Conservation (phyloP, 2,113 vertebrate species). For the Oryzias woworae region DNA sequence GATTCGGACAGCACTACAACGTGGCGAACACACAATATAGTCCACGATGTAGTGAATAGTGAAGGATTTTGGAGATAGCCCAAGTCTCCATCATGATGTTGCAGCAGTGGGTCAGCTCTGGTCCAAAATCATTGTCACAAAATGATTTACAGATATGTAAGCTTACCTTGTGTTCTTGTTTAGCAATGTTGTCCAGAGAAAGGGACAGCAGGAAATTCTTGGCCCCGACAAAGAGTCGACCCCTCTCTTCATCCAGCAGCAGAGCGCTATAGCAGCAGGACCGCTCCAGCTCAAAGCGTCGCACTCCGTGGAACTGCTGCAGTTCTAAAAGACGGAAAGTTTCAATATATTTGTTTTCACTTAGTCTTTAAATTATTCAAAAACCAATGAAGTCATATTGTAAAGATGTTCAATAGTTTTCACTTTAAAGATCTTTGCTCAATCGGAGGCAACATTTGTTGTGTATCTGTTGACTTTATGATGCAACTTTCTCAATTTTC, state of each 20-base stretch:
- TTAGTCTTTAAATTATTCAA: not conserved
- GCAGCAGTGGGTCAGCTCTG: too few relatives aligned
- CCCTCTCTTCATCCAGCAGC: conserved; percentile 91
- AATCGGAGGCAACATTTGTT: too few relatives aligned
- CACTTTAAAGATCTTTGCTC: too few relatives aligned
- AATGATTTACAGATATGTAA: not conserved
- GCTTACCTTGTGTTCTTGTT: conserved; percentile 86
- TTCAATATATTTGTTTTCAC: not conserved
- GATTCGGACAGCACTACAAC: too few relatives aligned
- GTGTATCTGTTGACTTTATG: too few relatives aligned
- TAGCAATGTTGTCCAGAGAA: conserved; percentile 91
- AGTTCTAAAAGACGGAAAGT: conserved; percentile 77
- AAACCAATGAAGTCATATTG: not conserved
- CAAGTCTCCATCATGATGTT: too few relatives aligned
- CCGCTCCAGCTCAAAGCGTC: conserved; percentile 83
- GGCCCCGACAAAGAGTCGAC: conserved; percentile 90
- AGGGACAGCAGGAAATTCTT: conserved; percentile 92
- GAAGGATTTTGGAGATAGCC: too few relatives aligned
- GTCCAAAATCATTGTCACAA: too few relatives aligned
- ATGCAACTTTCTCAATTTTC: too few relatives aligned
- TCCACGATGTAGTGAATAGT: too few relatives aligned
- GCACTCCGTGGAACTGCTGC: conserved; percentile 84
- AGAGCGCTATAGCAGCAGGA: conserved; percentile 91
- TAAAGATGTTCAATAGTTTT: too few relatives aligned
- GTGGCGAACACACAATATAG: too few relatives aligned